Evolutionary conservation across 2,797 vertebrate genomes (phyloP).

Genomic region (Rhinella marina): DNA sequence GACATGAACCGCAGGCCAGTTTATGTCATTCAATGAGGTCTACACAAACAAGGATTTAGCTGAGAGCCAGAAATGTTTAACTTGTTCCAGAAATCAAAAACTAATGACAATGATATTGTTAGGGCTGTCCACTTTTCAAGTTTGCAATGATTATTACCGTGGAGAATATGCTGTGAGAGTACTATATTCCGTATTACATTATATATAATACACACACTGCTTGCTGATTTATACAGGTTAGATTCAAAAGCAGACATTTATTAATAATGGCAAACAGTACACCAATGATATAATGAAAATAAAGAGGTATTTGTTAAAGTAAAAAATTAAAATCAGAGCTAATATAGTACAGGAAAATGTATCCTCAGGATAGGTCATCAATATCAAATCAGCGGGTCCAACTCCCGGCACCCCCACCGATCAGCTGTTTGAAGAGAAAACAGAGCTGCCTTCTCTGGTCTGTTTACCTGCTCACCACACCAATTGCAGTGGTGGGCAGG

Average conservation of each 20-base stretch:
- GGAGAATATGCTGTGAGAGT: neutral
- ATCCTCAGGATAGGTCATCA: too few relatives aligned
- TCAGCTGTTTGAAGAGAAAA: too few relatives aligned
- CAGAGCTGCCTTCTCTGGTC: too few relatives aligned
- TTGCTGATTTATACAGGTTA: neutral
- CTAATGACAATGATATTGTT: neutral
- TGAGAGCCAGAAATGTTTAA: neutral
- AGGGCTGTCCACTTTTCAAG: neutral
- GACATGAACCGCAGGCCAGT: constrained; percentile 30
- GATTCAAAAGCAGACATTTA: neutral
- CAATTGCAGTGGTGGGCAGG: too few relatives aligned
- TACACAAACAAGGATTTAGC: neutral
- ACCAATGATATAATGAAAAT: neutral
- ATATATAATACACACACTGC: neutral
- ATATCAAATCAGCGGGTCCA: too few relatives aligned
- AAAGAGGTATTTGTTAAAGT: too few relatives aligned
- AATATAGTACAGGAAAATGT: too few relatives aligned
- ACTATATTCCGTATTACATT: neutral
- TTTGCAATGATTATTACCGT: neutral
- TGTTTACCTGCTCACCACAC: too few relatives aligned
- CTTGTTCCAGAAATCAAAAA: constrained; percentile 5
- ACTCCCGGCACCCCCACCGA: too few relatives aligned
- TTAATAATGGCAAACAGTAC: neutral
- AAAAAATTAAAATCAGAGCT: too few relatives aligned
- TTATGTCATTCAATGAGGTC: constrained; percentile 4